Percentiles rank a stretch among this genome's conserved stretches.
phyloP scores from a whole-genome alignment of 2,113 vertebrate species.

The Typhlomys cinereus region DNA sequence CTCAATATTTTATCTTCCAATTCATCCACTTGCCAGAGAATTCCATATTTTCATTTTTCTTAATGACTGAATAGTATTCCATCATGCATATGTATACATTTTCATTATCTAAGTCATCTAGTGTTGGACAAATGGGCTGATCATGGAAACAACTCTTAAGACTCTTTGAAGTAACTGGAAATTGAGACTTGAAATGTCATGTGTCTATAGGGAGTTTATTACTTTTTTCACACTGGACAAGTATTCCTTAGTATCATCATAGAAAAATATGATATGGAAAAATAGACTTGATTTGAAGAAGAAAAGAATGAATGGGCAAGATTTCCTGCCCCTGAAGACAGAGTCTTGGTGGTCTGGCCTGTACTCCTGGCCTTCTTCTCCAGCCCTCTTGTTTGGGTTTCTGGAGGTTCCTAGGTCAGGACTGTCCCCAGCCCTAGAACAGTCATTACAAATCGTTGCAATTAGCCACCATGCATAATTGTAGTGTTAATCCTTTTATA shows the following conservation, averaged over 20 bases:
- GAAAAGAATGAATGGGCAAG: not conserved
- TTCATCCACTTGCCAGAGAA: no score
- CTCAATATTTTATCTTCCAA: no score
- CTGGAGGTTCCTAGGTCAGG: not conserved
- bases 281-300: not conserved
- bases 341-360: not conserved
- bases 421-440: not conserved
- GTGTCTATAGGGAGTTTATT: not conserved
- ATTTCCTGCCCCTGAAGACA: not conserved
- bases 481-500: constrained; percentile 54
- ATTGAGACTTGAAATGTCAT: constrained; percentile 32
- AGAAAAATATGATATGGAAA: not conserved
- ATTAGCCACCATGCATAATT: constrained; percentile 24
- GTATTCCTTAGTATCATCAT: not conserved
- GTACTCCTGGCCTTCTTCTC: not conserved
- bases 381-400: not conserved
- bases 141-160: not conserved
- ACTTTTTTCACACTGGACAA: not conserved
- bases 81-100: no score
- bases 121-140: no score
- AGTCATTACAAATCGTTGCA: constrained; percentile 20
- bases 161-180: not conserved
- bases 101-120: no score
- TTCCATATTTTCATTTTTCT: no score
- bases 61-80: no score